Base-by-base conservation (phyloP, 2,797 vertebrate species). In the Echeneis naucrates region DNA sequence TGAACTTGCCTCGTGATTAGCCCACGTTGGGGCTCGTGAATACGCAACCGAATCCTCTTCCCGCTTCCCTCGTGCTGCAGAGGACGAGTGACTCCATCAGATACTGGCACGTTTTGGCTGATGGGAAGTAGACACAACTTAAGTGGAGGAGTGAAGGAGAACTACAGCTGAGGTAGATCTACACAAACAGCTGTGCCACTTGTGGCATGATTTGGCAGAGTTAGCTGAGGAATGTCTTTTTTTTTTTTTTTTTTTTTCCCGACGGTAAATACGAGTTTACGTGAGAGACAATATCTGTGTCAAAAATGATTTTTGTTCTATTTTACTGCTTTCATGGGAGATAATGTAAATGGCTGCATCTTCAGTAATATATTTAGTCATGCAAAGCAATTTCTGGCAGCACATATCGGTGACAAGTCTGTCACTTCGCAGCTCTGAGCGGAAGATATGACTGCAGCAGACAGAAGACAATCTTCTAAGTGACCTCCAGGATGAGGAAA, bases 1-100 rank as follows among this genome's bases (percentile, higher is more conserved):
- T 63, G 75, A 88, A 79, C 88, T 72, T 57, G 87, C 77, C 27
- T 75, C 72, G 48, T 72, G 85, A 90, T 88, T 81, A 86, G 88
- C 84, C 45, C 76, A 83, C 70, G 72, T 26, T 44, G 78, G 21
- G 10, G 80, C 75, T 78, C n/a, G 67, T 67, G 63, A 62, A 52
- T 21, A 30, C 38, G 37, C 73, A 42, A n/a, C 72, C 69, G 45
- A 74, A 75, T 5, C 52, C 58, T 61, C 53, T n/a, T 16, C 33
- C 58, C 32, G 3, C 27, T 24, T 54, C 56, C 63, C n/a, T 53
- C 60, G 74, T 48, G 72, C 67, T 27, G 69, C 30, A 2, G 66
- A 71, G 55, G 71, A 61, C 19, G 42, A 69, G 51, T 50, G 54
- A 45, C 66, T 71, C 68, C 63, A 21, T n/a, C 23, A 42, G 16